A percentile compares a stretch with the other conserved stretches of the same genome.
These are phyloP conservation scores for Idris sp. DNA, from an alignment of 1,140 invertebrate genomes.

Conservation along the genomic window DNA sequence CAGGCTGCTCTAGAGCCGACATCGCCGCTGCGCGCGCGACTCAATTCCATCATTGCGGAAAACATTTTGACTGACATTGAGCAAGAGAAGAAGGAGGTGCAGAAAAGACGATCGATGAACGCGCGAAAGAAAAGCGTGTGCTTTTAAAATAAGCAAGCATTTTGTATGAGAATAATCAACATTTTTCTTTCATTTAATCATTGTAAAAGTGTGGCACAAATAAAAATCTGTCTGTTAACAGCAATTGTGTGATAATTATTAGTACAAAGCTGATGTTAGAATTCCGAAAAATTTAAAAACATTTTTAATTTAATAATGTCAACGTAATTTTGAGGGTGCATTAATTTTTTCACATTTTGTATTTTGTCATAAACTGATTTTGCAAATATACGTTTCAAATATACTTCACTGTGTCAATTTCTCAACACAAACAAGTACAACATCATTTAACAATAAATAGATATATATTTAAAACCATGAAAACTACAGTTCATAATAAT, in stretches of 20 bases:
- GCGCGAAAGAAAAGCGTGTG: conserved; percentile 74
- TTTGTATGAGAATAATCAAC: no score
- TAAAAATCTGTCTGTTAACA: conserved; percentile 22
- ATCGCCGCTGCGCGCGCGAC: conserved; percentile 32
- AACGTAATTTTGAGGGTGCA: neutral
- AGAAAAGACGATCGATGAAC: conserved; percentile 63
- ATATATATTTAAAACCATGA: no score
- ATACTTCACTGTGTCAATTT: conserved; percentile 5
- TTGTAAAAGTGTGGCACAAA: conserved; percentile 25
- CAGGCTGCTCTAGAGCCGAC: conserved; percentile 42
- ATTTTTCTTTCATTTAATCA: conserved; percentile 13
- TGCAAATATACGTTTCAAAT: conserved; percentile 9
- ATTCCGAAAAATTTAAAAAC: neutral
- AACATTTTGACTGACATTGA: conserved; percentile 49
- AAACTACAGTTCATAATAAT: no score
- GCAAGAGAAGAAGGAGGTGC: conserved; percentile 40
- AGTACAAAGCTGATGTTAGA: no score
- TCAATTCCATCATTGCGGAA: conserved; percentile 66
- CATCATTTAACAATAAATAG: no score
- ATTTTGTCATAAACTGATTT: conserved; percentile 16
- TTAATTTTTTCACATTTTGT: conserved; percentile 12
- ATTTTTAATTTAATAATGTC: neutral
- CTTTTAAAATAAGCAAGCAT: conserved; percentile 58
- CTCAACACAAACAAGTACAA: no score
- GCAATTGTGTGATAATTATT: conserved; percentile 12